phyloP scores from a whole-genome alignment of 2,113 vertebrate species.

The Leucoraja erinaceus region DNA sequence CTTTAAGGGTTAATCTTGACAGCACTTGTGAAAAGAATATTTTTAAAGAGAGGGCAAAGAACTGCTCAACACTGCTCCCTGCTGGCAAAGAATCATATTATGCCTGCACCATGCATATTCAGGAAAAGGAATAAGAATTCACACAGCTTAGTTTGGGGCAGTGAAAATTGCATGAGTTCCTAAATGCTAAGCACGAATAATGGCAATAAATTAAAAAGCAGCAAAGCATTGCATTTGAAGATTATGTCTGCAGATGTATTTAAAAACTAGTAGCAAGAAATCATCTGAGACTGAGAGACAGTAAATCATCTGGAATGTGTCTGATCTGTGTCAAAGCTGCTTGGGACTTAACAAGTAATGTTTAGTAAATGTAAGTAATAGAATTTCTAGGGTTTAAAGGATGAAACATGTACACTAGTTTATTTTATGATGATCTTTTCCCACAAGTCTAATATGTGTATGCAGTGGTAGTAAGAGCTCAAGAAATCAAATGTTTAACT shows the following conservation, averaged over 20 bases:
- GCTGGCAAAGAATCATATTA: conserved; percentile 40
- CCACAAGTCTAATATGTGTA: not conserved
- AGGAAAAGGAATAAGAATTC: not conserved
- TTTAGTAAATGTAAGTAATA: not conserved
- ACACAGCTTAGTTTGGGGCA: conserved; percentile 44
- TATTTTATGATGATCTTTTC: not conserved
- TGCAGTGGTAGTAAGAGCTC: not conserved
- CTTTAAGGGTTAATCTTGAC: not conserved
- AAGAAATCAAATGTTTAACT: not conserved
- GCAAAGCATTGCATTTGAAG: conserved; percentile 40
- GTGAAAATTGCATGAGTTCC: conserved; percentile 47
- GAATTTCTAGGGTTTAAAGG: not conserved
- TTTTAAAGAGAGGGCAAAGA: conserved; percentile 1
- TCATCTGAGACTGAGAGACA: not conserved
- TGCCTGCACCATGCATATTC: too few relatives aligned
- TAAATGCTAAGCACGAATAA: conserved; percentile 50
- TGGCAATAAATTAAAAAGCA: conserved; percentile 47
- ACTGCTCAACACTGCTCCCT: conserved; percentile 58
- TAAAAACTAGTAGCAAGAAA: not conserved
- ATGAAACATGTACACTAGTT: not conserved
- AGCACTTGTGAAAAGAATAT: not conserved
- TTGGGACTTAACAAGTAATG: not conserved
- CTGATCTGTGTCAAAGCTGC: not conserved
- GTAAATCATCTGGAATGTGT: not conserved
- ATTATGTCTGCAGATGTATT: not conserved